These are phyloP conservation scores for Nixonia krombeini DNA, from an alignment of 1,140 invertebrate species.

Conservation along the genomic window DNA sequence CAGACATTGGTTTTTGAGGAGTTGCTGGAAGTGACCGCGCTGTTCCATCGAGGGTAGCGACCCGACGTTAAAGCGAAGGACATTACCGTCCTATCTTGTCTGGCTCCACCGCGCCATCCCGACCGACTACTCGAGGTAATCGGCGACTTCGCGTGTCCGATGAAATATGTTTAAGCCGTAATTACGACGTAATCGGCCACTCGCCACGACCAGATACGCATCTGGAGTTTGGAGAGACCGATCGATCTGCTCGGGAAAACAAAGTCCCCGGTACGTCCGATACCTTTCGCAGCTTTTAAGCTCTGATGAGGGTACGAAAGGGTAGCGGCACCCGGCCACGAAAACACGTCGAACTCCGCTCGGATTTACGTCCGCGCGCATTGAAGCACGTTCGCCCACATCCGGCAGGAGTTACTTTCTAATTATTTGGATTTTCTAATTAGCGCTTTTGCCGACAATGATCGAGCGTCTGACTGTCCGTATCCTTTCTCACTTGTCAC, in stretches of 20 bases:
- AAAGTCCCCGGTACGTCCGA: constrained; percentile 26
- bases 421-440: constrained; percentile 72
- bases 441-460: constrained; percentile 66
- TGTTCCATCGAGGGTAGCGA: constrained; percentile 9
- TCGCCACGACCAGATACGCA: constrained; percentile 67
- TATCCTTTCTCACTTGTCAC: constrained; percentile 48
- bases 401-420: constrained; percentile 65
- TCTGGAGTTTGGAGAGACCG: constrained; percentile 55
- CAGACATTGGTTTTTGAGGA: constrained; percentile 17
- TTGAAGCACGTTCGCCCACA: constrained; percentile 13
- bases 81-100: constrained; percentile 35
- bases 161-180: constrained; percentile 68
- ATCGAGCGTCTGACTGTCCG: constrained; percentile 56
- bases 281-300: constrained; percentile 47
- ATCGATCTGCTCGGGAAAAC: constrained; percentile 61
- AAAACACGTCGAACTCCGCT: constrained; percentile 41
- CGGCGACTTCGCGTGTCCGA: constrained; percentile 58
- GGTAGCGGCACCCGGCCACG: constrained; percentile 40
- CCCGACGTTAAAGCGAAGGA: constrained; percentile 57
- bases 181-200: constrained; percentile 67
- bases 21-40: not conserved
- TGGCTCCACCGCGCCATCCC: constrained; percentile 7
- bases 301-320: constrained; percentile 41
- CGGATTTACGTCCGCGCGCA: constrained; percentile 33
- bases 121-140: too few species aligned